Evolutionary conservation across 1,140 invertebrate genomes (phyloP).

Genomic region (Stenopsyche tienmushanensis): DNA sequence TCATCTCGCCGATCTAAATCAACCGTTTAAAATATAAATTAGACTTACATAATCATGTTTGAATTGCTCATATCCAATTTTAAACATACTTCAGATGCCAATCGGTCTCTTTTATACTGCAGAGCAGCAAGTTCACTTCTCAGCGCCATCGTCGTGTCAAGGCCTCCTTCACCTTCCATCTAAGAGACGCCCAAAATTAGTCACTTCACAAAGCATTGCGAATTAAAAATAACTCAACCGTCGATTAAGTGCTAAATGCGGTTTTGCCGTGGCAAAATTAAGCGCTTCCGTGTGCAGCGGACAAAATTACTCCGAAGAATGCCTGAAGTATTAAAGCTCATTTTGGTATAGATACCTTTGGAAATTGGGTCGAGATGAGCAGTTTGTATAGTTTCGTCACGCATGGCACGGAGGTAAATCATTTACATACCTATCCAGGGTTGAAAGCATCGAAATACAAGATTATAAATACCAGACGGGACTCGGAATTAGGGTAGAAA

Average conservation of each 20-base stretch:
- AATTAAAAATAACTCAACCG: too few relatives aligned
- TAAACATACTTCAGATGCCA: slow-evolving; percentile 66
- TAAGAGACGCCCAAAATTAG: too few relatives aligned
- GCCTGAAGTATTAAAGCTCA: neutral
- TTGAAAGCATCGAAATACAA: neutral
- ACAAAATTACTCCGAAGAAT: neutral
- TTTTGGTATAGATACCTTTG: neutral
- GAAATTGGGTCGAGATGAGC: slow-evolving; percentile 28
- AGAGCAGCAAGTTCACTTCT: slow-evolving; percentile 77
- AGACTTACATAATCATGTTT: neutral
- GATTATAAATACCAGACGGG: neutral
- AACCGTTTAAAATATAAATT: slow-evolving; percentile 13
- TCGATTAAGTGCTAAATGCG: too few relatives aligned
- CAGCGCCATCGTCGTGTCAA: slow-evolving; percentile 70
- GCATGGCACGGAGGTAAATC: slow-evolving; percentile 26
- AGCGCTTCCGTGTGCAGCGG: too few relatives aligned
- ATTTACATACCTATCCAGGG: neutral
- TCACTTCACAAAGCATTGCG: too few relatives aligned
- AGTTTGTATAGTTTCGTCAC: slow-evolving; percentile 18
- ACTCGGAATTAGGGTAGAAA: too few relatives aligned
- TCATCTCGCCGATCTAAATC: slow-evolving; percentile 67
- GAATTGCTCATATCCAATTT: neutral
- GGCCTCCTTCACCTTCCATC: slow-evolving; percentile 59
- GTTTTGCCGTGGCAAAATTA: too few relatives aligned
- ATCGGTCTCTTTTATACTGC: slow-evolving; percentile 77